Base-by-base conservation (phyloP, 2,888 invertebrate genomes). In the Nephrotoma guestfalica region DNA sequence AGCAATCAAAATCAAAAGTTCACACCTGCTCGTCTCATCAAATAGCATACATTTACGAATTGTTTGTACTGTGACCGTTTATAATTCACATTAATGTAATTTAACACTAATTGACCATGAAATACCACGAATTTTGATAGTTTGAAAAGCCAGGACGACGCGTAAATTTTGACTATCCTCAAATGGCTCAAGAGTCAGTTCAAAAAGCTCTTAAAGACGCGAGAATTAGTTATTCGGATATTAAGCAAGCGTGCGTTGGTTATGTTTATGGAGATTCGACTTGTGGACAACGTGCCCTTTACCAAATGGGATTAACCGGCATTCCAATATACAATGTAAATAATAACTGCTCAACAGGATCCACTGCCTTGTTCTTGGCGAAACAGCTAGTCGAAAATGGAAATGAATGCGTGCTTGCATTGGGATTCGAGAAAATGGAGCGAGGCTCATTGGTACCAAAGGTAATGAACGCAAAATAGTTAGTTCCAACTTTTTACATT, bases 361-460 rank as follows among this genome's bases (percentile, higher is more conserved):
- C 99, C 0, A 97, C 96, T 86, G 99, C 99, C 0, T 91, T 99
- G 4, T 94, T 95, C 90, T 92, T 99, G 89, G 98, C 96, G 0
- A 98, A 98, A 90, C 98, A 99, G 91, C 93, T 98, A 30, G 93
- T 99, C n/a, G 96, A 97, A 92, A 95, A 96, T 88, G 98, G 97
- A 13, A 93, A 95, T 18, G 96, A 98, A 89, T 97, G 99, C 90
- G 95, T 97, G 0, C 92, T 99, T 87, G 99, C 98, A 0, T 92
- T 99, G 43, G 99, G 99, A 4, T 99, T 99, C 91, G 99, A 99
- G 90, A 99, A 99, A 92, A 99, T 99, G 99, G 95, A 98, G 88
- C 94, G 95, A 13, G 99, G 99, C 0, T 98, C 99, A 0, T 92
- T 99, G 98, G 0, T 92, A 99, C 43, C 99, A 11, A 92, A 95